Percentiles rank a stretch among this genome's conserved stretches.
Evolutionary conservation across 2,113 vertebrate genomes (phyloP).

Genomic region (Salvelinus sp.): DNA sequence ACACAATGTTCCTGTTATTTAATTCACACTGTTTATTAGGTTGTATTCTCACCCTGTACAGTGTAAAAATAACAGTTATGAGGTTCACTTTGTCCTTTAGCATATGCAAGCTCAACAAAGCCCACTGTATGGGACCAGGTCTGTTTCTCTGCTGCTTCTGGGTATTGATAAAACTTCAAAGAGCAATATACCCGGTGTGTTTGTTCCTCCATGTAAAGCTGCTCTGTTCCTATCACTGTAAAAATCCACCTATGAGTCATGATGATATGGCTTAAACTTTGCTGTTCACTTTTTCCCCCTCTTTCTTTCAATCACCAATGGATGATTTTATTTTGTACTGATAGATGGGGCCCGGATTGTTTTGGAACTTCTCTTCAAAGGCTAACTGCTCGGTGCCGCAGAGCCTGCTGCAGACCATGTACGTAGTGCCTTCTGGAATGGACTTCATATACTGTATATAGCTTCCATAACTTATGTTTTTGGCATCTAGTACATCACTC

Average conservation of each 20-base stretch:
- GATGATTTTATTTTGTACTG: constrained; percentile 63
- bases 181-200: constrained; percentile 32
- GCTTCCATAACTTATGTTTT: constrained; percentile 42
- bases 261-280: constrained; percentile 11
- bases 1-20: neutral
- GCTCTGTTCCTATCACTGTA: constrained; percentile 7
- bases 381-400: constrained; percentile 73
- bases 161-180: constrained; percentile 63
- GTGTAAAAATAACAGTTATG: neutral
- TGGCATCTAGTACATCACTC: constrained; percentile 57
- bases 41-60: neutral
- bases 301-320: constrained; percentile 23
- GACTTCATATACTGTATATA: constrained; percentile 19
- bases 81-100: neutral
- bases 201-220: constrained; percentile 21
- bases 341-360: constrained; percentile 75
- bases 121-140: constrained; percentile 27
- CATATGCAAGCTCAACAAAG: neutral
- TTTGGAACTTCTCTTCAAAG: constrained; percentile 73
- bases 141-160: constrained; percentile 39
- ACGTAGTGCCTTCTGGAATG: constrained; percentile 61
- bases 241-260: neutral
- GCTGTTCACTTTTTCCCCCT: constrained; percentile 31
- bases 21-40: neutral
- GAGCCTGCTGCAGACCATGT: constrained; percentile 76